Conservation (phyloP, 1,140 invertebrate species). For the Ericerus pela region DNA sequence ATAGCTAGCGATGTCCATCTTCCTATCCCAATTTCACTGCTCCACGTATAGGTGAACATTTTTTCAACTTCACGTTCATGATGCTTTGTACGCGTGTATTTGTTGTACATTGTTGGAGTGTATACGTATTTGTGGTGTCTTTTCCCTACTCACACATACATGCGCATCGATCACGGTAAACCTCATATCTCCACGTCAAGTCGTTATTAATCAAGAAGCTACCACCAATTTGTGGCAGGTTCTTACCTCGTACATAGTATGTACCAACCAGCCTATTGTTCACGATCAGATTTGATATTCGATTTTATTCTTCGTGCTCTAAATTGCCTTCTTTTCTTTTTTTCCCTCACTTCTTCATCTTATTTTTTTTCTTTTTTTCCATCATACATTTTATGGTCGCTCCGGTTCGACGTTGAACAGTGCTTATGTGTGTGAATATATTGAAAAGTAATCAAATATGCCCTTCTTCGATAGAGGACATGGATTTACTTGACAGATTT, state of each 20-base stretch:
- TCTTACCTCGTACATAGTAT: not conserved
- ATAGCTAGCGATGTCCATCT: too few relatives aligned
- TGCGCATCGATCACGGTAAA: not conserved
- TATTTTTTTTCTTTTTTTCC: too few relatives aligned
- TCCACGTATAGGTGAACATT: too few relatives aligned
- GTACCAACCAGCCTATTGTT: not conserved
- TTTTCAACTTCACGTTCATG: too few relatives aligned
- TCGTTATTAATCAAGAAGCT: constrained; percentile 9
- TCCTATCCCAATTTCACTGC: too few relatives aligned
- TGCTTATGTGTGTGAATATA: not conserved
- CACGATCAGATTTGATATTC: not conserved
- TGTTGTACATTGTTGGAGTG: too few relatives aligned
- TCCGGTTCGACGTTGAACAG: too few relatives aligned
- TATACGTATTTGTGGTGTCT: too few relatives aligned
- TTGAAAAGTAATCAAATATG: constrained; percentile 8
- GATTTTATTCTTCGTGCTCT: not conserved
- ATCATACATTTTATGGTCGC: too few relatives aligned
- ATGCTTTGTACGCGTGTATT: too few relatives aligned
- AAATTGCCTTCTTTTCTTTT: constrained; percentile 5
- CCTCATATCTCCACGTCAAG: constrained; percentile 9
- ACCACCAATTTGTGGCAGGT: not conserved
- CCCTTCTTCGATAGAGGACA: not conserved
- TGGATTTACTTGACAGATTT: not conserved
- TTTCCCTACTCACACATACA: not conserved
- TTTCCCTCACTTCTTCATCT: not conserved